Evolutionary conservation across 2,797 vertebrate species (phyloP).

Genomic region (Typhlichthys eigenmanni): DNA sequence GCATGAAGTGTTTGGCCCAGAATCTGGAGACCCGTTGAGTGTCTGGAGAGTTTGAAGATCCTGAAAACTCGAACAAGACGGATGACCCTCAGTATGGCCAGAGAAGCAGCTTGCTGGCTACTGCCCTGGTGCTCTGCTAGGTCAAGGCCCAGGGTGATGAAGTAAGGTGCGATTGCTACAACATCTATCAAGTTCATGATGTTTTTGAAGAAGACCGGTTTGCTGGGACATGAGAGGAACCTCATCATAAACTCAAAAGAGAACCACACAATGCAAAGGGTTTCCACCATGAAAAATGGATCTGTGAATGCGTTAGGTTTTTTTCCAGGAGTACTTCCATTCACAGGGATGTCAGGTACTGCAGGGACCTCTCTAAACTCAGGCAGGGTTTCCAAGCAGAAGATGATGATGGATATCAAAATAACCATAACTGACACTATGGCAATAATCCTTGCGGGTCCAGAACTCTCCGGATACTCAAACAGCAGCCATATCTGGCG

Average conservation of each 20-base stretch:
- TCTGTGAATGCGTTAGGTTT: slow-evolving; percentile 83
- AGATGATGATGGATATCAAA: slow-evolving; percentile 91
- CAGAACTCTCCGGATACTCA: slow-evolving; percentile 92
- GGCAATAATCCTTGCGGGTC: slow-evolving; percentile 86
- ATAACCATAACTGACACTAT: slow-evolving; percentile 93
- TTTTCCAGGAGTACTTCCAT: slow-evolving; percentile 39
- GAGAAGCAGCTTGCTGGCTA: slow-evolving; percentile 85
- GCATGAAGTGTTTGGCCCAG: slow-evolving; percentile 88
- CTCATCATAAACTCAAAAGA: slow-evolving; percentile 89
- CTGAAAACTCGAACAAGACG: slow-evolving; percentile 89
- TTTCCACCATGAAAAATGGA: slow-evolving; percentile 93
- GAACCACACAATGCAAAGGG: slow-evolving; percentile 93
- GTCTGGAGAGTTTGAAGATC: slow-evolving; percentile 91
- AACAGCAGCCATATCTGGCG: slow-evolving; percentile 94
- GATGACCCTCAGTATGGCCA: slow-evolving; percentile 90
- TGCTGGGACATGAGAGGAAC: slow-evolving; percentile 91
- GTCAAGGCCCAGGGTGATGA: slow-evolving; percentile 88
- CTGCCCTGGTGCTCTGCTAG: slow-evolving; percentile 83
- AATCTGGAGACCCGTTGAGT: slow-evolving; percentile 91
- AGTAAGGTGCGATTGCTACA: slow-evolving; percentile 90
- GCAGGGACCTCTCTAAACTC: slow-evolving; percentile 81
- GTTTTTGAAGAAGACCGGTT: slow-evolving; percentile 91
- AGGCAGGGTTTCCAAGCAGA: slow-evolving; percentile 93
- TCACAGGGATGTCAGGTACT: slow-evolving; percentile 34
- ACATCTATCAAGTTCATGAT: slow-evolving; percentile 96